A percentile compares a stretch with the other conserved stretches of the same genome.
These are phyloP conservation scores for Nebria brevicollis DNA, from an alignment of 2,888 invertebrate species.

Conservation along the genomic window DNA sequence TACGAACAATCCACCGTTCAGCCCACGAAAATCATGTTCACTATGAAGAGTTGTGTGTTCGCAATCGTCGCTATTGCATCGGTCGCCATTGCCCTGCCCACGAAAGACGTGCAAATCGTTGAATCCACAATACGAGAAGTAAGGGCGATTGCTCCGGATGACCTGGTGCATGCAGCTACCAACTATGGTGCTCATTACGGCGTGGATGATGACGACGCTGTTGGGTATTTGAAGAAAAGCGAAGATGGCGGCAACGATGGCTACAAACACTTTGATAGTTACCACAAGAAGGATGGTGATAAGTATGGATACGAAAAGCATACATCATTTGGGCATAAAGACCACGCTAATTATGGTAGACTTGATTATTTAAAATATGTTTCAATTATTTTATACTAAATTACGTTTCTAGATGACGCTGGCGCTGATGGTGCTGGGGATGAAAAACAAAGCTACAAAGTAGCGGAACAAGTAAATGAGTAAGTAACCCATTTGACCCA, in stretches of 20 bases:
- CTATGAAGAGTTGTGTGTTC: not conserved
- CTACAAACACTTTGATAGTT: constrained; percentile 78
- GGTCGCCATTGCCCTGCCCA: constrained; percentile 48
- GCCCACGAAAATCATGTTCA: constrained; percentile 45
- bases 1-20: constrained; percentile 18
- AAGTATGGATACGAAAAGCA: constrained; percentile 77
- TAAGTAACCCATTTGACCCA: not conserved
- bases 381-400: not conserved
- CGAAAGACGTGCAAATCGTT: constrained; percentile 59
- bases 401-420: constrained; percentile 16
- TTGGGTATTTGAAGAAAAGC: constrained; percentile 73
- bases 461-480: constrained; percentile 39
- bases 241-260: constrained; percentile 75
- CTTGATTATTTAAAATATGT: too few relatives aligned
- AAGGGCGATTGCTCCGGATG: constrained; percentile 64
- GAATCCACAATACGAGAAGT: constrained; percentile 70
- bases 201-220: constrained; percentile 68
- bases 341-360: constrained; percentile 59
- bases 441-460: constrained; percentile 33
- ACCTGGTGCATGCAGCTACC: constrained; percentile 57
- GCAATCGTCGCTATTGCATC: not conserved
- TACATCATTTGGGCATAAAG: constrained; percentile 71
- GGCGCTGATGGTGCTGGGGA: constrained; percentile 20
- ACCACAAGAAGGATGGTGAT: constrained; percentile 78
- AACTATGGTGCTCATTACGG: constrained; percentile 71